Base-by-base conservation (phyloP, 2,113 vertebrate genomes). In the Phyllostomus discolor region DNA sequence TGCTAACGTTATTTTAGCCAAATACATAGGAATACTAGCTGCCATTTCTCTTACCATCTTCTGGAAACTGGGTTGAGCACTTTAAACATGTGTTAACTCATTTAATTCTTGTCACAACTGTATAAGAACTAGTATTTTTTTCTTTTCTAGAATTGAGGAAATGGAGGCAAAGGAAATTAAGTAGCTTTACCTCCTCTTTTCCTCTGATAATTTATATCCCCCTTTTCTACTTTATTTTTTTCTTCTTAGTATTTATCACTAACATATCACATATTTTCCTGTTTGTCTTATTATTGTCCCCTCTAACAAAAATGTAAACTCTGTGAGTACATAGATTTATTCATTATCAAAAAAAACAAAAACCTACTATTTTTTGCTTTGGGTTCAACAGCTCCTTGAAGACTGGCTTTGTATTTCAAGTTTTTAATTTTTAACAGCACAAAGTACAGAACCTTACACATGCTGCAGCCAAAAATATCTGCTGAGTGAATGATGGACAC, bases 131-230 rank as follows among this genome's bases (percentile, higher is more conserved):
- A 78, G 75, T 87, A 82, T 93, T 94, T 95, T 94, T 94, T 95
- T 95, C 54, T 84, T 70, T 95, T 80, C 24, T 12, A 73, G 33
- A 93, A 4, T 54, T 94, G 28, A 96, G 38, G 43, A 95, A 91
- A 95, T 26, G 38, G 33, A 84, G 26, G 28, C 15, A 92, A 88
- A 41, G 86, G 10, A 95, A 91, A 93, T 79, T 64, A 96, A 67
- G 7, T 67, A 93, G 79, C 4, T 67, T 92, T 67, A 54, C 2
- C 3, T 62, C 80, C 6, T 87, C 22, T 83, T 75, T 91, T 31
- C 7, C 46, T 78, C 19, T 48, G 78, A 52, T 85, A 38, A 91
- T 73, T 82, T 76, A 67, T 22, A 78, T 35, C 9, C 0, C 6
- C 10, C 4, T 67, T 67, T 52, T 16, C 41, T 89, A 67, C 24